phyloP scores from a whole-genome alignment of 2,888 invertebrate genomes.

The Pardosa pseudoannulata region DNA sequence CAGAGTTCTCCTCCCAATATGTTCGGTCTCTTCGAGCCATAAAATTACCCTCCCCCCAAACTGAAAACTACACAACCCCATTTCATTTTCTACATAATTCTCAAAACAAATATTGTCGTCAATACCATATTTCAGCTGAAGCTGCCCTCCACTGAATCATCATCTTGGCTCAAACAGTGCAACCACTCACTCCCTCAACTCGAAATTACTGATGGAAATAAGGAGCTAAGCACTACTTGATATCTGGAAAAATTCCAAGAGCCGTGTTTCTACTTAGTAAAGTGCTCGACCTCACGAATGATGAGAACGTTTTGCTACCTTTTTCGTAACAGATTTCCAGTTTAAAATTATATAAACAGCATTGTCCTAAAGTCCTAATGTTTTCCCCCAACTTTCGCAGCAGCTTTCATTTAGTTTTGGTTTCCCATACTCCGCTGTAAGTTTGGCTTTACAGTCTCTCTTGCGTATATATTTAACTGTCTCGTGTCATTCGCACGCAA shows the following conservation, averaged over 20 bases:
- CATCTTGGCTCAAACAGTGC: slow-evolving; percentile 16
- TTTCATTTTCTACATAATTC: slow-evolving; percentile 25
- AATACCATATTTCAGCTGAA: slow-evolving; percentile 39
- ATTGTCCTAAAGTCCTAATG: slow-evolving; percentile 6
- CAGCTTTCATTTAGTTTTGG: slow-evolving; percentile 9
- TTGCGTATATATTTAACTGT: slow-evolving; percentile 17
- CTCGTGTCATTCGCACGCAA: slow-evolving; percentile 31
- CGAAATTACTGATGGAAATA: slow-evolving; percentile 13
- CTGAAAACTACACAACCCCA: slow-evolving; percentile 7
- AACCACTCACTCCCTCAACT: background rate
- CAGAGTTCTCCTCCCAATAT: background rate
- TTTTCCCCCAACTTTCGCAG: background rate
- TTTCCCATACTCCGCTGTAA: background rate
- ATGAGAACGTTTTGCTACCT: slow-evolving; percentile 1
- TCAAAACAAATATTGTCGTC: slow-evolving; percentile 21
- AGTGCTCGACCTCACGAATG: slow-evolving; percentile 1
- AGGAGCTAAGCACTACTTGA: slow-evolving; percentile 26
- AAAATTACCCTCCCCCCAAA: background rate
- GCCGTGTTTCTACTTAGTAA: background rate
- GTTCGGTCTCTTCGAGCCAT: background rate
- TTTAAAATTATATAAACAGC: slow-evolving; percentile 9
- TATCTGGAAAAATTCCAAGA: slow-evolving; percentile 66
- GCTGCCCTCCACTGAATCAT: slow-evolving; percentile 26
- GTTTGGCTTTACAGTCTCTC: background rate
- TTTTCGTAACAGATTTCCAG: slow-evolving; percentile 13